Conservation (phyloP, 2,113 vertebrate species). For the Mirounga angustirostris region DNA sequence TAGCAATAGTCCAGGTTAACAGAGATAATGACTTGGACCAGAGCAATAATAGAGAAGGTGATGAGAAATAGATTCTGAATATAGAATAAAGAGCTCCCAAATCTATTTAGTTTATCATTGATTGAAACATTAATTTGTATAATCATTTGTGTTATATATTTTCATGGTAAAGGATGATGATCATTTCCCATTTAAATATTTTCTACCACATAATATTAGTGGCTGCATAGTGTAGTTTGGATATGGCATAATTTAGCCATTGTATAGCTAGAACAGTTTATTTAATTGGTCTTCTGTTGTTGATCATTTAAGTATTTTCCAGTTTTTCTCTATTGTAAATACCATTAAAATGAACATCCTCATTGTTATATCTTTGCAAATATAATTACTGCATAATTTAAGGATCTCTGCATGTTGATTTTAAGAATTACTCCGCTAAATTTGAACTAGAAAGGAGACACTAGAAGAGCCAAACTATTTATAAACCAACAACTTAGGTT, state of each 20-base stretch:
- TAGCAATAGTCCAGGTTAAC: background rate
- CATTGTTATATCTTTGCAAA: background rate
- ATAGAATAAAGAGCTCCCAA: background rate
- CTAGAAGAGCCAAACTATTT: background rate
- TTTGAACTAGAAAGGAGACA: slow-evolving; percentile 33
- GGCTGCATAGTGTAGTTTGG: background rate
- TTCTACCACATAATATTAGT: background rate
- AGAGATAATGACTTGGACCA: background rate
- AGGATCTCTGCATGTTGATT: slow-evolving; percentile 4
- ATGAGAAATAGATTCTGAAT: slow-evolving; percentile 19
- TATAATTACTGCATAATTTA: slow-evolving; percentile 26
- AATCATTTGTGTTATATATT: slow-evolving; percentile 15
- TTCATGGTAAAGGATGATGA: slow-evolving; percentile 42
- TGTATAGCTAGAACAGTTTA: background rate
- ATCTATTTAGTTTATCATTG: slow-evolving; percentile 22
- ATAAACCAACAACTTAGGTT: background rate
- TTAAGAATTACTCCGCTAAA: slow-evolving; percentile 23
- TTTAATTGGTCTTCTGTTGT: background rate
- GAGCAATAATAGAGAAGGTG: background rate
- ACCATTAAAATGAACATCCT: background rate
- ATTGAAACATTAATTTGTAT: slow-evolving; percentile 21
- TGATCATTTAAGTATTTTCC: background rate
- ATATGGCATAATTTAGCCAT: slow-evolving; percentile 23
- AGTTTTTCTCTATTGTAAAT: slow-evolving; percentile 47
- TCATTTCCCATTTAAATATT: slow-evolving; percentile 36